Evolutionary conservation across 2,113 vertebrate genomes (phyloP), one percentile per base, ranked within the genome.

Genomic region (Hippoglossus stenolepis): DNA sequence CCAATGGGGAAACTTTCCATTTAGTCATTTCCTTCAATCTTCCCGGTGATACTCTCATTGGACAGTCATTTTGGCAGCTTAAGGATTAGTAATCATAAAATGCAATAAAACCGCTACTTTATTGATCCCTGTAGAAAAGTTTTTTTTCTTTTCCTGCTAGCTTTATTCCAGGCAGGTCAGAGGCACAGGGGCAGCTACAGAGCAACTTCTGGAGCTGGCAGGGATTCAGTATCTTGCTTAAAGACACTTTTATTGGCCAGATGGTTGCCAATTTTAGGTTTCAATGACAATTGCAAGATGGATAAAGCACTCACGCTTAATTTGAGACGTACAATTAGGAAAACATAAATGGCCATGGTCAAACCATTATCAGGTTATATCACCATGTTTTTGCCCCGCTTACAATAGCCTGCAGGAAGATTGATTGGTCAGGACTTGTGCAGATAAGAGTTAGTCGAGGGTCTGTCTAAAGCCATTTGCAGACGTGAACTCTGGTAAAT

Each of bases 61-160:
- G 79, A 75, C 59, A 47, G 56, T 70, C 60, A 59, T 65, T 65
- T 74, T 57, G 35, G 60, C 72, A 74, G 38, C 43, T 65, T 63
- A 64, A 38, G 75, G 31, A 68, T 79, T 75, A 79, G 58, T 82
- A 85, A 78, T 82, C 70, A 64, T 71, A 54, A 72, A 85, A 79
- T 61, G 62, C 64, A 79, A 75, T 71, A 72, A 67, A 82, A 64
- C 7, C 59, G 70, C 24, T 40, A 53, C 57, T 77, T 81, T 75
- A 78, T 72, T 67, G 79, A 67, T 75, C 75, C 69, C 74, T 20
- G 62, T 75, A 68, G 75, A 59, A 71, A 65, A 59, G 43, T 20
- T 31, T 49, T 49, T 49, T 79, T 51, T 31, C 31, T 24, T 51
- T 49, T 49, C 63, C 63, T 69, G 12, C 60, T 65, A 18, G n/a